Percentiles rank a stretch among this genome's conserved stretches.
Conservation (phyloP, 2,113 vertebrate species). For the Stegostoma tigrinum region DNA sequence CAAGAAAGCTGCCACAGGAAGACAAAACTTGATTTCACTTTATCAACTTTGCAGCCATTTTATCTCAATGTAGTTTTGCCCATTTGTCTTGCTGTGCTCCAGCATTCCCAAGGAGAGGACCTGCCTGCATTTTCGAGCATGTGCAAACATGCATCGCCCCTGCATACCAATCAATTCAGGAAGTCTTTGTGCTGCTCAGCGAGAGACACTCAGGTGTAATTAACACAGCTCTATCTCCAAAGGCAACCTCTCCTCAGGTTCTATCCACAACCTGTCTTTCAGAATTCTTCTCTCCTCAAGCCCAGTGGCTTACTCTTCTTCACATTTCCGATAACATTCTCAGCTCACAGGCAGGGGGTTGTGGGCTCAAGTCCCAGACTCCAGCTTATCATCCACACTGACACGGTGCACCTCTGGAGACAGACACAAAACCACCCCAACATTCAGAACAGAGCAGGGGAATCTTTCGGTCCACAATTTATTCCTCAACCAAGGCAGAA, state of each 20-base stretch:
- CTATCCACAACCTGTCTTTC: neutral
- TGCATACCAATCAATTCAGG: conserved; percentile 14
- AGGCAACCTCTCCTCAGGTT: neutral
- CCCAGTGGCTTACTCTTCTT: neutral
- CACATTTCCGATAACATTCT: neutral
- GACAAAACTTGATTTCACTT: neutral
- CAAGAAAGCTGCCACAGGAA: neutral
- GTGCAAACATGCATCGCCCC: neutral
- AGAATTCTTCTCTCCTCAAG: neutral
- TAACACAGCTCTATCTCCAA: neutral
- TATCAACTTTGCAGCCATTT: neutral
- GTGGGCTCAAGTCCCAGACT: neutral
- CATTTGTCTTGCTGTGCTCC: neutral
- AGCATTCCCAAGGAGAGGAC: neutral
- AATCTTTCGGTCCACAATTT: neutral
- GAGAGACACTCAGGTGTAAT: neutral
- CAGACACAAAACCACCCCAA: neutral
- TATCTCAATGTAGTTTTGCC: neutral
- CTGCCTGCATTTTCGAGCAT: neutral
- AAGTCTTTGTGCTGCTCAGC: neutral
- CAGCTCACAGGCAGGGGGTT: neutral
- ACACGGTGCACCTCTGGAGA: neutral
- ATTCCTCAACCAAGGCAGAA: neutral
- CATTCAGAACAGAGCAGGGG: neutral
- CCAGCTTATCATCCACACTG: neutral